Evolutionary conservation across 2,888 invertebrate species (phyloP), one percentile per base, ranked within the genome.

Genomic region (Apamea anceps): DNA sequence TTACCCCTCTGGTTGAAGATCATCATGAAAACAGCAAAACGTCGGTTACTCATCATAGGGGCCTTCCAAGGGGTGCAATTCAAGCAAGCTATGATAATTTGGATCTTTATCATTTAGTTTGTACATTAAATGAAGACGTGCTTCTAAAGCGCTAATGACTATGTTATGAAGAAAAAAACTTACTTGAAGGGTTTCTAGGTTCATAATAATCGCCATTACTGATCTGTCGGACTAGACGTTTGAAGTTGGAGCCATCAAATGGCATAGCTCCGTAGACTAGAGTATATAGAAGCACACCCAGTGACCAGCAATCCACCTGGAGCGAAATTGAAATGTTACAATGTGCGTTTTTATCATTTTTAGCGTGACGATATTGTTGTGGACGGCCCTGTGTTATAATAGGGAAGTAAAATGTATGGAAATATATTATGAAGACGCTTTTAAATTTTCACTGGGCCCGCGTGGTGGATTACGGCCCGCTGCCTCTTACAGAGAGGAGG

Each of bases 261-360:
- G 99, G 99, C 99, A 99, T 99, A 87, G 99, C 99, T 90, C 99
- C 99, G 95, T 99, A 99, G 88, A 99, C 99, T 92, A 99, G 97
- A 71, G 99, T 99, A 95, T 99, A 99, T 18, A 99, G 97, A 72
- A 99, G 97, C 72, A 99, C 99, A 77, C 99, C 99, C 84, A 99
- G 96, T 45, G 99, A 99, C 99, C 98, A 98, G 93, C 98, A 98
- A 93, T 98, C 98, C 74, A 98, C 97, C 97, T 97, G 90, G 0
- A 88, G 28, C 3, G 15, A 62, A 37, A 37, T 2, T 37, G 4
- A 37, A 37, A 37, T 37, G 37, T 37, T 4, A 37, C 4, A 37
- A 37, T 37, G 37, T 37, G 37, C 37, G 37, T 37, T 37, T 37
- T 5, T 37, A 37, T 37, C 1, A 37, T 37, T 4, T 5, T 37